Percentiles rank a stretch among this genome's conserved stretches.
Evolutionary conservation across 2,888 invertebrate genomes (phyloP).

Genomic region (Andrena fulva): DNA sequence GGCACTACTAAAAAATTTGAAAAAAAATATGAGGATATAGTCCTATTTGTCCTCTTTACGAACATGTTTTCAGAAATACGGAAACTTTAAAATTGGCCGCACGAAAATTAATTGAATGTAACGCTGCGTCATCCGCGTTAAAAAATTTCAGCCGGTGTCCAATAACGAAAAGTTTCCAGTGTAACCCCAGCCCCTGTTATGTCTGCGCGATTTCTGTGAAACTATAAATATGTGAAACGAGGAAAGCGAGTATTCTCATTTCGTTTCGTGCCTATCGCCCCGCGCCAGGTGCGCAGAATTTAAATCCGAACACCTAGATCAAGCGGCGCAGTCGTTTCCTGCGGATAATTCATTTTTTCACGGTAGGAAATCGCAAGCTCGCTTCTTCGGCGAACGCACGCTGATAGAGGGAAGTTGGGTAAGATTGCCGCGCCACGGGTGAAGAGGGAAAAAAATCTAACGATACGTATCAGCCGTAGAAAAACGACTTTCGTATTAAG

Average conservation of each 20-base stretch:
- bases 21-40: too few species aligned
- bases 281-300: neutral
- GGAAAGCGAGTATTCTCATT: too few species aligned
- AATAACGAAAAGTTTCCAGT: constrained; percentile 41
- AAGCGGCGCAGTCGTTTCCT: constrained; percentile 1
- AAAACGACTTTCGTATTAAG: constrained; percentile 16
- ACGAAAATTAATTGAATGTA: too few species aligned
- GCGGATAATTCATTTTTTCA: constrained; percentile 27
- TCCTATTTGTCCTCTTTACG: too few species aligned
- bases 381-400: constrained; percentile 1
- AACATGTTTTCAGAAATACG: too few species aligned
- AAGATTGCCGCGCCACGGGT: neutral
- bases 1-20: too few species aligned
- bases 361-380: neutral
- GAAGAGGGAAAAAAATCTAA: neutral
- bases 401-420: constrained; percentile 10
- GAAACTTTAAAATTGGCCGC: too few species aligned
- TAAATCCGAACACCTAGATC: neutral
- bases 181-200: constrained; percentile 7
- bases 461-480: constrained; percentile 13
- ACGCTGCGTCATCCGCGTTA: too few species aligned
- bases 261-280: neutral
- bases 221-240: too few species aligned
- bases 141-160: constrained; percentile 19
- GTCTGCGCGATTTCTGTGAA: constrained; percentile 2